Percentiles rank a stretch among this genome's conserved stretches.
These are phyloP conservation scores for Bos taurus DNA, from an alignment of 2,113 vertebrate species.

Conservation along the genomic window DNA sequence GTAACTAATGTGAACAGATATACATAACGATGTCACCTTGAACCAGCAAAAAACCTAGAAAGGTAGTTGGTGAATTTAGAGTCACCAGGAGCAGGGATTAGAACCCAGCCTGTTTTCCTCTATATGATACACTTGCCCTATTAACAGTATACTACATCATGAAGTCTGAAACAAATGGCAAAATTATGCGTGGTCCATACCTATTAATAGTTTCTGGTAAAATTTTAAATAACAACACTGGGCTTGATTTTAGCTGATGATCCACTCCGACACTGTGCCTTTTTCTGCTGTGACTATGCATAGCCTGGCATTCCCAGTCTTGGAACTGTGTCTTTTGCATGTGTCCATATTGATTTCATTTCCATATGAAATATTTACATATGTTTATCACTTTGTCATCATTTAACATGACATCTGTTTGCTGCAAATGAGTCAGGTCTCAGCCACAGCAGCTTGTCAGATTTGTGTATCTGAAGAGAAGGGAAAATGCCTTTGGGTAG, in stretches of 20 bases:
- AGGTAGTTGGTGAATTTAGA: neutral
- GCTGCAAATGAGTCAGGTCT: slow-evolving; percentile 62
- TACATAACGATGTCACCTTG: neutral
- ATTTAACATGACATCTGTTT: slow-evolving; percentile 62
- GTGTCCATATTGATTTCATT: slow-evolving; percentile 61
- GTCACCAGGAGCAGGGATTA: neutral
- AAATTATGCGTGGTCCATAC: neutral
- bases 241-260: neutral
- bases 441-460: slow-evolving; percentile 46
- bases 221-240: neutral
- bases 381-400: slow-evolving; percentile 62
- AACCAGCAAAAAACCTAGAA: neutral
- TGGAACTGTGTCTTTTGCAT: slow-evolving; percentile 45
- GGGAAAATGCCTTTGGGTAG: neutral
- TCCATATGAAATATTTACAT: slow-evolving; percentile 72
- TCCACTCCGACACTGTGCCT: neutral
- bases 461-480: neutral
- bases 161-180: neutral
- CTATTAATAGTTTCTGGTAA: neutral
- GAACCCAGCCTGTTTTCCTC: neutral
- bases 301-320: neutral
- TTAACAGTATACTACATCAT: neutral
- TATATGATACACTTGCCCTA: neutral
- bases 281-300: neutral
- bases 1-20: neutral